Percentiles rank a stretch among this genome's conserved stretches.
These are phyloP conservation scores for Megaustenia siamemsis DNA, from an alignment of 2,888 invertebrate genomes.

Conservation along the genomic window DNA sequence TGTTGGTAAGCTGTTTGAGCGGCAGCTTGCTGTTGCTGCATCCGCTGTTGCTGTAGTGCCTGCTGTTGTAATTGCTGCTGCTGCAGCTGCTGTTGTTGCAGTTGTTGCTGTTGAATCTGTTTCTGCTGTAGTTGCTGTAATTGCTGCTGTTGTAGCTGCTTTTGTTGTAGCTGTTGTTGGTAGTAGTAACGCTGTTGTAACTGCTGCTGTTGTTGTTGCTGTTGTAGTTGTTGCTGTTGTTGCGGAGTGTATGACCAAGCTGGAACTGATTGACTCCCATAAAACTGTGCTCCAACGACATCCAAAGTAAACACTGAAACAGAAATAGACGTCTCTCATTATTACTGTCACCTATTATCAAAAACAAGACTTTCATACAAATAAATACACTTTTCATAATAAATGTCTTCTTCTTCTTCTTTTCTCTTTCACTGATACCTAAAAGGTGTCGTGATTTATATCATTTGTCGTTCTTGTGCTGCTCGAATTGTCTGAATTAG, in stretches of 20 bases:
- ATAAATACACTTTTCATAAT: too few species aligned
- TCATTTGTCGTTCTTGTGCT: too few species aligned
- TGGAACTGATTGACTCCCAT: neutral
- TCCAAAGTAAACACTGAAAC: neutral
- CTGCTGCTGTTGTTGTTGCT: slow-evolving; percentile 30
- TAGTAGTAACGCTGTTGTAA: slow-evolving; percentile 20
- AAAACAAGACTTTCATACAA: too few species aligned
- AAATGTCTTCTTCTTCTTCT: too few species aligned
- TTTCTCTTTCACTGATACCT: too few species aligned
- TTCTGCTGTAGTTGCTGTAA: slow-evolving; percentile 32
- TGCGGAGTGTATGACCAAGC: neutral
- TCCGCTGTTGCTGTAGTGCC: neutral
- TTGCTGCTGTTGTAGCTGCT: slow-evolving; percentile 22
- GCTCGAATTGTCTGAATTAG: too few species aligned
- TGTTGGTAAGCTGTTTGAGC: slow-evolving; percentile 32
- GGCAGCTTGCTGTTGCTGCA: slow-evolving; percentile 33
- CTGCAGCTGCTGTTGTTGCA: neutral
- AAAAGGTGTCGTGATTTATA: too few species aligned
- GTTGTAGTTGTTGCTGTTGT: slow-evolving; percentile 34
- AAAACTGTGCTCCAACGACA: slow-evolving; percentile 19
- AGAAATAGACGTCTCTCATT: too few species aligned
- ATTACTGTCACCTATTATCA: too few species aligned
- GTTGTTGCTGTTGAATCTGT: neutral
- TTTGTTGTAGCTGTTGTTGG: slow-evolving; percentile 16
- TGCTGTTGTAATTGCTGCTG: neutral